Evolutionary conservation across 2,113 vertebrate genomes (phyloP), one percentile per base, ranked within the genome.

Genomic region (Panurus biarmicus): DNA sequence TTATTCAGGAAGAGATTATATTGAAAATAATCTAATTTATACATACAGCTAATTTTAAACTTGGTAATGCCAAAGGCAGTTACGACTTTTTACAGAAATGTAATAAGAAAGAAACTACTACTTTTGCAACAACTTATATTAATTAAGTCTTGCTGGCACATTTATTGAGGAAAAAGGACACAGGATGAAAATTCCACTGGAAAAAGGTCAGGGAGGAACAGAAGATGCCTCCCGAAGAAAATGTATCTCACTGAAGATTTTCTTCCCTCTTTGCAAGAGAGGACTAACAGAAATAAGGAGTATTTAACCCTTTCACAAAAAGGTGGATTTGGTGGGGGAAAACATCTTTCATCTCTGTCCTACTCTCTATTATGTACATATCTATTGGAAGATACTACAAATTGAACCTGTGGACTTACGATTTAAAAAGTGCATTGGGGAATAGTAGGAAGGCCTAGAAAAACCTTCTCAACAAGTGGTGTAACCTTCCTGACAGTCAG

Each of bases 201-300:
- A 78, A 93, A 90, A 92, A 95, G 91, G 94, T 96, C 92, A 96
- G 91, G 96, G 89, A 95, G 93, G 93, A 95, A 86, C 77, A 80
- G 96, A 97, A 97, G 96, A 96, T 77, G 9, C 85, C 85, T 96
- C 90, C 93, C 86, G 95, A 97, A 96, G 96, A 96, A 85, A 90
- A 89, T 83, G 11, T 97, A 79, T 90, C 26, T 87, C 69, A 50
- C 35, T 87, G 96, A 97, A 96, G 96, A 96, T 57, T 76, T 75
- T 69, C 60, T 91, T 91, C 85, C 57, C 74, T 54, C 81, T 94
- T 89, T 93, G 77, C 87, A 96, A 95, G 90, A 95, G 73, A 93
- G 85, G 65, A 92, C 78, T 94, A 85, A 94, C 76, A 89, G 83
- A 94, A 95, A 91, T 95, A 90, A 89, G 44, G 66, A 92, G 14